Evolutionary conservation across 2,113 vertebrate genomes (phyloP).

Genomic region (Lasiurus borealis): DNA sequence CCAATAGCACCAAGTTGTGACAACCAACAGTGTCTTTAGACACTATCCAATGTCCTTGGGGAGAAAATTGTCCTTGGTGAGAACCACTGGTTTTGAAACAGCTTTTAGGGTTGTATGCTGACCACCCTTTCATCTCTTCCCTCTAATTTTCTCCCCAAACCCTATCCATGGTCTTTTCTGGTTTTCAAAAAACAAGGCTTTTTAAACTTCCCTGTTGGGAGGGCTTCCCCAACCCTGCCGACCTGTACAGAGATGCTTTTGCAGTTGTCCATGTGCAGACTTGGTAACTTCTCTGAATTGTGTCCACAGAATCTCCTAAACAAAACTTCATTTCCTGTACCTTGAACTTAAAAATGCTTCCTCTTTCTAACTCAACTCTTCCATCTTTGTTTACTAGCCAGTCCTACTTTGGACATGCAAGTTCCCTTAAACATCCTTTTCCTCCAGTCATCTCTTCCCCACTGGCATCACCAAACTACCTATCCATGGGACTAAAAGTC

Average conservation of each 20-base stretch:
- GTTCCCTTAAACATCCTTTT: background rate
- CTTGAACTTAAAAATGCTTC: background rate
- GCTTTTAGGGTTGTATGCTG: background rate
- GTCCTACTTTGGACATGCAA: background rate
- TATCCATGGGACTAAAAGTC: background rate
- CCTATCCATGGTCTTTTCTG: background rate
- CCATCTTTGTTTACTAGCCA: background rate
- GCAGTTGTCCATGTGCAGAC: background rate
- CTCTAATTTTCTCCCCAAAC: background rate
- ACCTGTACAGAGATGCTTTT: background rate
- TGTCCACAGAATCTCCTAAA: background rate
- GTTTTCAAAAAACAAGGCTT: background rate
- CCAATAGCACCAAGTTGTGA: background rate
- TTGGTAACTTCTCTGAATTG: background rate
- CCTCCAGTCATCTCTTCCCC: background rate
- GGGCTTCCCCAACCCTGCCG: background rate
- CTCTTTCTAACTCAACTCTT: background rate
- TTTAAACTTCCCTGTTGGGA: background rate
- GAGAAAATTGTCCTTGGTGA: background rate
- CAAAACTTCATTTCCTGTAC: background rate
- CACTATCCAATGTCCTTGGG: too few relatives aligned
- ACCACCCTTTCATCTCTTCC: background rate
- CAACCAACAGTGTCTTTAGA: background rate
- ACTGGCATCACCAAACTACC: background rate
- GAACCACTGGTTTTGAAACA: background rate